These are phyloP conservation scores for Clarias magur DNA, from an alignment of 2,113 vertebrate species.

Conservation along the genomic window DNA sequence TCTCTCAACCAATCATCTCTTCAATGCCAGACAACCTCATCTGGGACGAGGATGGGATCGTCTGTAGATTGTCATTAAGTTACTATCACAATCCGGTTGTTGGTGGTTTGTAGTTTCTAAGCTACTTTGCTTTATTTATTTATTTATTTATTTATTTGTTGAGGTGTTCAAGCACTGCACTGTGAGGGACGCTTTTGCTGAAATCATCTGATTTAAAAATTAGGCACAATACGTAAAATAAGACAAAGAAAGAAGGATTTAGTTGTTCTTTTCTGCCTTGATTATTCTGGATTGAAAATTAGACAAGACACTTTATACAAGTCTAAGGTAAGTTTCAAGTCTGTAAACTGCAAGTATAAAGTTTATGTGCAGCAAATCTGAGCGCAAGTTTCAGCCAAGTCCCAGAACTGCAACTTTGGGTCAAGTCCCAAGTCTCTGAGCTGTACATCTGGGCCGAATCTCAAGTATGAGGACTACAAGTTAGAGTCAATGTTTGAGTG, in stretches of 20 bases:
- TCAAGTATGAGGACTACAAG: too few species aligned
- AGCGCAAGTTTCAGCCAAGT: too few species aligned
- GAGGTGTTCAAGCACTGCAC: neutral
- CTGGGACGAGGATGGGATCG: constrained; percentile 11
- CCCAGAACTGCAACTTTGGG: too few species aligned
- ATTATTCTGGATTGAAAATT: neutral
- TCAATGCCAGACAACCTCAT: constrained; percentile 40
- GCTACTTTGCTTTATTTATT: neutral
- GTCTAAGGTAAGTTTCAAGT: neutral
- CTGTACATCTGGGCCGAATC: too few species aligned
- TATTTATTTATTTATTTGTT: neutral
- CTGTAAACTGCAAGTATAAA: neutral
- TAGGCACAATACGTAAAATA: neutral
- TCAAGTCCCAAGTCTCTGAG: too few species aligned
- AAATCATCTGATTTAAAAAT: neutral
- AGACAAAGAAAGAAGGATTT: neutral
- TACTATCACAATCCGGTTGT: neutral
- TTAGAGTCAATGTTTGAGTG: too few species aligned
- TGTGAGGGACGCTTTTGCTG: neutral
- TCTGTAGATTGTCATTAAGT: neutral
- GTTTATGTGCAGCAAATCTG: too few species aligned
- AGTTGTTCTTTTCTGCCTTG: neutral
- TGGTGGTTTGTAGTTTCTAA: constrained; percentile 18
- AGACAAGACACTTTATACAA: neutral
- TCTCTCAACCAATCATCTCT: constrained; percentile 35